A percentile compares a stretch with the other conserved stretches of the same genome.
Conservation (phyloP, 2,888 invertebrate genomes). For the Pyrocoelia pectoralis region DNA sequence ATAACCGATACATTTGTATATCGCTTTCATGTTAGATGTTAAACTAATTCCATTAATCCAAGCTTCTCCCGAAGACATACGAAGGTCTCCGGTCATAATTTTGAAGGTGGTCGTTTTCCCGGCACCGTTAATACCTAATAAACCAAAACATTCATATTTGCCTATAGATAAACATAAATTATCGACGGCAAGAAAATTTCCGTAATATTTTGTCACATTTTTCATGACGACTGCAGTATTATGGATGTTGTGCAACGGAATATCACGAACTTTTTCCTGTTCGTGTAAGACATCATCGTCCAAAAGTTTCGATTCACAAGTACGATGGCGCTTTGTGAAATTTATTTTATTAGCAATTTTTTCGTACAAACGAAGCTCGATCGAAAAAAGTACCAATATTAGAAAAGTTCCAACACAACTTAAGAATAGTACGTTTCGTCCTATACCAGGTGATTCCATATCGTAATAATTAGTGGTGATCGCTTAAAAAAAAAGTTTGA, state of each 20-base stretch:
- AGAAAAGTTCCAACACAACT: slow-evolving; percentile 64
- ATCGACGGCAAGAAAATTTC: slow-evolving; percentile 77
- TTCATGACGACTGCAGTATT: slow-evolving; percentile 63
- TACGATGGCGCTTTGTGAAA: slow-evolving; percentile 31
- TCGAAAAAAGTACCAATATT: slow-evolving; percentile 68
- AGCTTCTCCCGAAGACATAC: slow-evolving; percentile 70
- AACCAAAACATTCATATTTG: slow-evolving; percentile 78
- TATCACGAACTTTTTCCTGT: slow-evolving; percentile 59
- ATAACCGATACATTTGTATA: slow-evolving; percentile 68
- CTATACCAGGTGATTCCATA: slow-evolving; percentile 75
- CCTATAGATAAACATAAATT: slow-evolving; percentile 66
- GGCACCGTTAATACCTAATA: slow-evolving; percentile 85
- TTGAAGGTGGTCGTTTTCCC: slow-evolving; percentile 88
- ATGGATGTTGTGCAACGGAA: slow-evolving; percentile 50
- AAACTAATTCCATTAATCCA: slow-evolving; percentile 63
- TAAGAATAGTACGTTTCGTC: slow-evolving; percentile 72
- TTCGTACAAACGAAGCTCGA: slow-evolving; percentile 68
- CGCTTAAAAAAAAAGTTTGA: slow-evolving; percentile 36
- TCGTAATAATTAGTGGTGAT: slow-evolving; percentile 62
- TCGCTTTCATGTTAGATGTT: slow-evolving; percentile 63
- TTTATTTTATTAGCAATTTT: slow-evolving; percentile 58
- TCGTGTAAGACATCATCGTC: slow-evolving; percentile 68
- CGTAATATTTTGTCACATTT: slow-evolving; percentile 77
- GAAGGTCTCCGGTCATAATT: slow-evolving; percentile 83
- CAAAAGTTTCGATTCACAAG: background rate